Base-by-base conservation (phyloP, 2,113 vertebrate species). In the Daubentonia madagascariensis region DNA sequence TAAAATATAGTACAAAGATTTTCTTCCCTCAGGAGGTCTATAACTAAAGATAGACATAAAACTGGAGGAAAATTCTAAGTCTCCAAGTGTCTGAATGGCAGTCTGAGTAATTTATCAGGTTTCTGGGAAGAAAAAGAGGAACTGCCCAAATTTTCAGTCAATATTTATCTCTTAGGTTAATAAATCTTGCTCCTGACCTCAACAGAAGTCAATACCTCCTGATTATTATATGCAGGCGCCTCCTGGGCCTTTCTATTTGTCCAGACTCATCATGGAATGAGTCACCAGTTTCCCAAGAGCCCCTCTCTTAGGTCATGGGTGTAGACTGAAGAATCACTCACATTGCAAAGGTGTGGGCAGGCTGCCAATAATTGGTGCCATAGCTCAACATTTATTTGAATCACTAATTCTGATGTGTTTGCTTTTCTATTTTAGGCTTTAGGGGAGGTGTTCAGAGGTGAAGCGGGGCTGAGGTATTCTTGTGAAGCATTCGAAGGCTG, bases 81-180 rank as follows among this genome's bases (percentile, higher is more conserved):
- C 95, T 97, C 92, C 88, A 97, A 96, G 85, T 91, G 83, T 84
- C 94, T 93, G 93, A 96, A 94, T 80, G 97, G 97, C 97, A 97
- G 96, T 94, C 96, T 84, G 94, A 98, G 94, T 96, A 93, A 97
- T 97, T 98, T 97, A 97, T 95, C 80, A 96, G 97, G 98, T 98
- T 85, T 97, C 88, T 93, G 52, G 23, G 72, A 97, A 76, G 52
- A 87, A 68, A 87, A 90, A 94, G 85, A 94, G 76, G 95, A 85
- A 75, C 98, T 98, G 89, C 96, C 97, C 96, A 97, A 98, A 99
- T 97, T 99, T 98, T 97, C 97, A 96, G 98, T 98, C 98, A 98
- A 98, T 98, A 98, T 98, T 98, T 98, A 98, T 97, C 97, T 98
- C 97, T 93, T 88, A 83, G 98, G 98, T 98, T 99, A 98, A 99